Conservation (phyloP, 2,797 vertebrate genomes). For the Dallia pectoralis region DNA sequence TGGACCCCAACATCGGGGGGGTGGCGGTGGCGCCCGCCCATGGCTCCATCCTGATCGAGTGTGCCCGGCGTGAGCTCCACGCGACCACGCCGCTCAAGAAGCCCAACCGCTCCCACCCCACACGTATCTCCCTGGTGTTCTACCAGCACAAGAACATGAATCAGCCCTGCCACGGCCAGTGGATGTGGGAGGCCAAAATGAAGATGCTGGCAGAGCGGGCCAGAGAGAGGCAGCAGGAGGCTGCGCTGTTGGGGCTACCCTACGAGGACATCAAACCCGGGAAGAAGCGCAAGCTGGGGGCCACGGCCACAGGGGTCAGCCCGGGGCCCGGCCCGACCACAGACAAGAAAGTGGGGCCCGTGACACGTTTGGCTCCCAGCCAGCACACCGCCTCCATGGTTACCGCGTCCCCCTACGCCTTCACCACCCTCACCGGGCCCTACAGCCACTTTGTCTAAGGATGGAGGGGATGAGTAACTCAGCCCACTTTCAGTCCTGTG, state of each 20-base stretch:
- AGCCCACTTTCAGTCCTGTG: conserved; percentile 52
- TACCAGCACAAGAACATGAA: conserved; percentile 99
- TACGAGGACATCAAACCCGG: conserved; percentile 88
- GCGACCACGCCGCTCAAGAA: conserved; percentile 96
- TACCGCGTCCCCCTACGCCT: conserved; percentile 95
- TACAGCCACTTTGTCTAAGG: conserved; percentile 94
- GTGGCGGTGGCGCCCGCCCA: conserved; percentile 94
- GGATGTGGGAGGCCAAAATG: conserved; percentile 98
- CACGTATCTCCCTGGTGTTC: conserved; percentile 97
- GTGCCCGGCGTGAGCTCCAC: conserved; percentile 92
- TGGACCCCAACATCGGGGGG: conserved; percentile 94
- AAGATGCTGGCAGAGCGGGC: conserved; percentile 93
- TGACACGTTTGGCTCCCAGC: conserved; percentile 82
- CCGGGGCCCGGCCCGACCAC: conserved; percentile 78
- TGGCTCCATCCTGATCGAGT: conserved; percentile 95
- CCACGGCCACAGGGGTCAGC: conserved; percentile 61
- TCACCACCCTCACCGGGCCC: conserved; percentile 95
- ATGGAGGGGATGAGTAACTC: conserved; percentile 55
- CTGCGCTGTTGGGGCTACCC: conserved; percentile 86
- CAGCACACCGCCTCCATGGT: conserved; percentile 88
- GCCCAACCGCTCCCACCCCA: conserved; percentile 94
- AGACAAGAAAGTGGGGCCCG: conserved; percentile 83
- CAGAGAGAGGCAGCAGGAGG: conserved; percentile 88
- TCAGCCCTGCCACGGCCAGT: conserved; percentile 93
- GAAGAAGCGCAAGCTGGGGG: conserved; percentile 96